These are phyloP conservation scores for Heteronetta atricapilla DNA, from an alignment of 2,113 vertebrate genomes.

Conservation along the genomic window DNA sequence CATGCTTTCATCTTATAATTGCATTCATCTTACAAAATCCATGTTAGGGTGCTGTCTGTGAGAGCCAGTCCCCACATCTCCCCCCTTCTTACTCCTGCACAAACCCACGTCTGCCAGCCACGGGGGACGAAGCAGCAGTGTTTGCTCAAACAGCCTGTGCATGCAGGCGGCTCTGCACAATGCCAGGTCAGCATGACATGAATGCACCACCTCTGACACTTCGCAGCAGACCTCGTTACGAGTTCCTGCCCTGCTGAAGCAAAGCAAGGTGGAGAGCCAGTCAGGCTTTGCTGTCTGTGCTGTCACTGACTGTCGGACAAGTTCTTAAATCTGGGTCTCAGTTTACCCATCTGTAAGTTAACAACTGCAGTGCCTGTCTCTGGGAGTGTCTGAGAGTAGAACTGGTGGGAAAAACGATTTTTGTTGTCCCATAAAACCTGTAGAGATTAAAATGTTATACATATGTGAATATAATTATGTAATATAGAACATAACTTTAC, in stretches of 20 bases:
- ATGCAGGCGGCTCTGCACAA: rapidly evolving
- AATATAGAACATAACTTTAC: not conserved
- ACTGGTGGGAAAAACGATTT: not conserved
- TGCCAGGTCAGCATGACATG: not conserved
- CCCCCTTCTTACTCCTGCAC: not conserved
- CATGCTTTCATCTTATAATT: not conserved
- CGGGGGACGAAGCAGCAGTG: rapidly evolving
- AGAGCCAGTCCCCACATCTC: not conserved
- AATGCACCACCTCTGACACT: rapidly evolving
- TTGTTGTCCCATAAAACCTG: not conserved
- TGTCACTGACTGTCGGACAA: not conserved
- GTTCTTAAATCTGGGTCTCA: not conserved
- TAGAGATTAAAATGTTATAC: not conserved
- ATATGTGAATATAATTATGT: not conserved
- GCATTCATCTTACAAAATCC: not conserved
- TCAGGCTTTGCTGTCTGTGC: not conserved
- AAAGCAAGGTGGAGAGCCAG: not conserved
- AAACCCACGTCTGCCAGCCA: not conserved
- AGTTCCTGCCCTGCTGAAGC: not conserved
- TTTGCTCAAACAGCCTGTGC: not conserved
- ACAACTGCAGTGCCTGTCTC: not conserved
- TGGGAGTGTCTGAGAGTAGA: not conserved
- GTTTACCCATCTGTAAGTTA: not conserved
- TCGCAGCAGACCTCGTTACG: rapidly evolving
- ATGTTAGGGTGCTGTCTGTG: not conserved